Conservation (phyloP, 2,888 invertebrate genomes). For the Sisyra terminalis region DNA sequence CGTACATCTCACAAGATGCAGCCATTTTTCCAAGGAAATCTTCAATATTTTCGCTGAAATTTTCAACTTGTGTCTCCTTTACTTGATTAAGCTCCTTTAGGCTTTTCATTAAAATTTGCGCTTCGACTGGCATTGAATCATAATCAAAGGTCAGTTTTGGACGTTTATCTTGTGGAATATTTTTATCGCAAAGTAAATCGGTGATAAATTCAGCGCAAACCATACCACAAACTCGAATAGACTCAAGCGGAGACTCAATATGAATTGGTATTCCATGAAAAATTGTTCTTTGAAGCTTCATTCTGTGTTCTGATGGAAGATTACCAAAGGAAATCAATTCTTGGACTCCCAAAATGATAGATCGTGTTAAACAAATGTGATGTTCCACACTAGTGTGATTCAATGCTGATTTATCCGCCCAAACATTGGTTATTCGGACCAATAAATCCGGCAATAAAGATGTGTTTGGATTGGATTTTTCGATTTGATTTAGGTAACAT, state of each 20-base stretch:
- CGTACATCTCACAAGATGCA: conserved; percentile 7
- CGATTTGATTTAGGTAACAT: conserved; percentile 34
- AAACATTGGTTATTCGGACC: conserved; percentile 39
- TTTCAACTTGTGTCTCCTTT: conserved; percentile 1
- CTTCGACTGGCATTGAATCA: conserved; percentile 31
- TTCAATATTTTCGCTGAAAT: conserved; percentile 8
- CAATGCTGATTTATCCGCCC: conserved; percentile 48
- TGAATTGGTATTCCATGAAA: conserved; percentile 51
- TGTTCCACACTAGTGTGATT: conserved; percentile 48
- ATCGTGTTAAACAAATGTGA: conserved; percentile 51
- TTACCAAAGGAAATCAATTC: no score
- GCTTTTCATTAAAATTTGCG: conserved; percentile 30
- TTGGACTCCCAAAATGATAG: conserved; percentile 30
- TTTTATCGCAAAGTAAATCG: conserved; percentile 26
- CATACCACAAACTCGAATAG: conserved; percentile 55
- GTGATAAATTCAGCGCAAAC: conserved; percentile 48
- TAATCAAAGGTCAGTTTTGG: conserved; percentile 50
- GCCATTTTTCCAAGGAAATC: conserved; percentile 13
- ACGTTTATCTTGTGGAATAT: conserved; percentile 13
- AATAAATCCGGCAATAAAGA: conserved; percentile 27
- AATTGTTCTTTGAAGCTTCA: conserved; percentile 32
- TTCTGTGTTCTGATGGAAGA: conserved; percentile 13
- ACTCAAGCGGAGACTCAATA: conserved; percentile 41
- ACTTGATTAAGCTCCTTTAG: conserved; percentile 22
- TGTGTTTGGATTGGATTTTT: conserved; percentile 13